Conservation (phyloP, 2,797 vertebrate genomes). For the Clarias platycephalus region DNA sequence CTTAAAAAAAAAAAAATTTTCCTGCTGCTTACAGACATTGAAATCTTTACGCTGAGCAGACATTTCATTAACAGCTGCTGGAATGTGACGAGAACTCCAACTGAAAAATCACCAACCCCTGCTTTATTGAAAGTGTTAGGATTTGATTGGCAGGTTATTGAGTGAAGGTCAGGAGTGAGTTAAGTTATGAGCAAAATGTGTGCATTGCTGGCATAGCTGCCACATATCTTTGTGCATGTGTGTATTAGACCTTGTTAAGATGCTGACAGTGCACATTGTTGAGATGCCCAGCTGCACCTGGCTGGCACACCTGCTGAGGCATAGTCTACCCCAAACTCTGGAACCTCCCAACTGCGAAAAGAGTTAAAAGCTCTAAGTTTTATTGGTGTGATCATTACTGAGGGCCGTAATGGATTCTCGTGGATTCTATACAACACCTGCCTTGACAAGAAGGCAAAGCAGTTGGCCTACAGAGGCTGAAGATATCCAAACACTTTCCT, state of each 20-base stretch:
- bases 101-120: constrained; percentile 7
- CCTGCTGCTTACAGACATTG: neutral
- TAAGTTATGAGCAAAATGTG: constrained; percentile 27
- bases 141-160: constrained; percentile 24
- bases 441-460: too few species aligned
- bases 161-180: constrained; percentile 28
- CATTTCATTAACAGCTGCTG: neutral
- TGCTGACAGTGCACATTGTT: constrained; percentile 61
- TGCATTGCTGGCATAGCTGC: constrained; percentile 54
- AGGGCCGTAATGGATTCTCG: too few species aligned
- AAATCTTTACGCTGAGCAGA: neutral
- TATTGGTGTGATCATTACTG: too few species aligned
- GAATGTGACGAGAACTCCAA: neutral
- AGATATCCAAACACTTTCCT: too few species aligned
- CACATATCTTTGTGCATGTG: neutral
- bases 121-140: constrained; percentile 27
- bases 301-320: constrained; percentile 34
- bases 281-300: constrained; percentile 57
- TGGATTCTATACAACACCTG: too few species aligned
- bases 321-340: constrained; percentile 3
- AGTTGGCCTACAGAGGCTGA: too few species aligned
- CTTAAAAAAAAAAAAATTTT: too few species aligned
- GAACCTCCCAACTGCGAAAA: too few species aligned
- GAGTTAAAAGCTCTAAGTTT: too few species aligned
- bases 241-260: constrained; percentile 43